Conservation (phyloP, 2,888 invertebrate species). For the Pyrocoelia pectoralis region DNA sequence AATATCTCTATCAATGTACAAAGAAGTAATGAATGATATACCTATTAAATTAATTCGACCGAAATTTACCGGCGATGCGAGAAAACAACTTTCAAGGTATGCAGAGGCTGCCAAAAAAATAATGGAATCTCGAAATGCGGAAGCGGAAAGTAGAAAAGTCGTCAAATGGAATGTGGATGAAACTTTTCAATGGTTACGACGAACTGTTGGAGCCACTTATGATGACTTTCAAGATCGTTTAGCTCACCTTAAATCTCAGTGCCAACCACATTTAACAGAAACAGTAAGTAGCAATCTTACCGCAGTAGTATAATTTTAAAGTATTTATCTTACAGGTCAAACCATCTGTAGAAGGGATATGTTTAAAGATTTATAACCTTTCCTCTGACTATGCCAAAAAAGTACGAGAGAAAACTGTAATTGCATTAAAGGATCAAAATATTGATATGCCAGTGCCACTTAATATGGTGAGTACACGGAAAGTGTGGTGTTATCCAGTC, state of each 20-base stretch:
- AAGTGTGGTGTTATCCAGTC: constrained; percentile 95
- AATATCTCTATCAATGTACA: constrained; percentile 93
- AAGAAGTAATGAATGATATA: constrained; percentile 98
- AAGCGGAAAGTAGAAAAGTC: constrained; percentile 93
- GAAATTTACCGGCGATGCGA: constrained; percentile 93
- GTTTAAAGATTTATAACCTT: constrained; percentile 90
- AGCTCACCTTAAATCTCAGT: constrained; percentile 91
- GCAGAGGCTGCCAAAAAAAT: constrained; percentile 97
- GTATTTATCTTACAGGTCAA: constrained; percentile 69
- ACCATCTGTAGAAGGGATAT: constrained; percentile 93
- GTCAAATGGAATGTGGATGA: constrained; percentile 99
- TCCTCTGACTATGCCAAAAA: constrained; percentile 93
- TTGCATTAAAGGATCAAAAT: constrained; percentile 86
- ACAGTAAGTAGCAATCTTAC: too few species aligned
- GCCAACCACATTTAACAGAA: constrained; percentile 94
- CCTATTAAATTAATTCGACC: constrained; percentile 95
- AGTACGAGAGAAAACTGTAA: constrained; percentile 86
- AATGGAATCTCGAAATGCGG: constrained; percentile 92
- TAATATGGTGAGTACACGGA: constrained; percentile 77
- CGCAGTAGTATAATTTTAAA: constrained; percentile 13
- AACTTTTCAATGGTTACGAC: constrained; percentile 93
- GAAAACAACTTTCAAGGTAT: constrained; percentile 85
- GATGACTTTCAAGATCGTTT: constrained; percentile 92
- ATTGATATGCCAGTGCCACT: constrained; percentile 67
- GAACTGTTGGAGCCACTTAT: constrained; percentile 92